phyloP scores from a whole-genome alignment of 2,888 invertebrate genomes.

The Phengaris alcon region DNA sequence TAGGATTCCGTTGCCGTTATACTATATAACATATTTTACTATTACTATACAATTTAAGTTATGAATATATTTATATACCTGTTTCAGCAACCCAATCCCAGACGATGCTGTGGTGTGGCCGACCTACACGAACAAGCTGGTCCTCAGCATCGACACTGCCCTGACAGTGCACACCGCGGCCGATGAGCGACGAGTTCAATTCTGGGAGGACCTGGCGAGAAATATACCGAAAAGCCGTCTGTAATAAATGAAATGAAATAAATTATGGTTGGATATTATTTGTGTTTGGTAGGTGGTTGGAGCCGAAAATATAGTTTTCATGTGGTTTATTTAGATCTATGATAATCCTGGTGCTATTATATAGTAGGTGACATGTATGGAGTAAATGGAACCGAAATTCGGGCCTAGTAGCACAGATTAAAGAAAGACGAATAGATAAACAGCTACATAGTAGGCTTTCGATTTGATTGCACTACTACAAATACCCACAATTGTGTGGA shows the following conservation, averaged over 20 bases:
- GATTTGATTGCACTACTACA: too few relatives aligned
- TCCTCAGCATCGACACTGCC: background rate
- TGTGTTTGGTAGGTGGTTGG: background rate
- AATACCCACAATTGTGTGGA: too few relatives aligned
- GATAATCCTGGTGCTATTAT: too few relatives aligned
- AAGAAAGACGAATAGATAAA: too few relatives aligned
- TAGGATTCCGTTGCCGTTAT: too few relatives aligned
- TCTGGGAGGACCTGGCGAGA: background rate
- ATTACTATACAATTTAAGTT: too few relatives aligned
- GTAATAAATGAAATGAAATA: background rate
- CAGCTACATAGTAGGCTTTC: too few relatives aligned
- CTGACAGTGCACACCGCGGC: background rate
- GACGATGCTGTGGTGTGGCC: background rate
- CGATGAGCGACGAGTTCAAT: background rate
- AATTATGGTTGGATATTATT: background rate
- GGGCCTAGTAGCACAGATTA: too few relatives aligned
- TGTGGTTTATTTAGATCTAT: too few relatives aligned
- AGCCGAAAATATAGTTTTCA: background rate
- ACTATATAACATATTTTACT: too few relatives aligned
- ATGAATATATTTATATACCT: background rate
- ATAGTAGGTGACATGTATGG: too few relatives aligned
- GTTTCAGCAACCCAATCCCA: conserved; percentile 2
- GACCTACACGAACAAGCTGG: background rate
- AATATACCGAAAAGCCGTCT: background rate
- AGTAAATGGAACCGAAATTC: background rate